Evolutionary conservation across 1,140 invertebrate species (phyloP).

Genomic region (Apis laboriosa): DNA sequence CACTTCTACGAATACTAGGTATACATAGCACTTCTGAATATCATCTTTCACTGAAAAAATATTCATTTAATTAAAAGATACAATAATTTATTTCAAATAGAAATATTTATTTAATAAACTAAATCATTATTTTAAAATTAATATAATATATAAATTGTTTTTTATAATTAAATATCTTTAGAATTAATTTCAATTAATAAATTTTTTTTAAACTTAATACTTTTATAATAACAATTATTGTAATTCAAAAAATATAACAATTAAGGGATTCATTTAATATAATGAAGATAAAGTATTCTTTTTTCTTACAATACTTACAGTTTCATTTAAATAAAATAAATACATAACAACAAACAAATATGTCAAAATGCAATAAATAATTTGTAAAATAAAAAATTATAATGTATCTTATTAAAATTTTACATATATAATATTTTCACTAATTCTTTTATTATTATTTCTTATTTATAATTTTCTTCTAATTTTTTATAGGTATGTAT

Average conservation of each 20-base stretch:
- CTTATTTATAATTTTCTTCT: background rate
- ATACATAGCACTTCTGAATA: background rate
- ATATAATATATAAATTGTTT: background rate
- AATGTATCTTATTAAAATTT: constrained; percentile 27
- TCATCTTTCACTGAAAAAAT: background rate
- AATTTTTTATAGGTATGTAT: background rate
- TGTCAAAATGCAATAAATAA: constrained; percentile 17
- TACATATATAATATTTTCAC: constrained; percentile 16
- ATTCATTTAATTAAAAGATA: background rate
- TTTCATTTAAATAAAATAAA: constrained; percentile 9
- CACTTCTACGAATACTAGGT: constrained; percentile 14
- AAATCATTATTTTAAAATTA: background rate
- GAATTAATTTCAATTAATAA: too few relatives aligned
- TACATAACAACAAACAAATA: background rate
- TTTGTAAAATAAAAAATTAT: constrained; percentile 23
- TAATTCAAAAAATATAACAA: background rate
- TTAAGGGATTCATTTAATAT: background rate
- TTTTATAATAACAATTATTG: background rate
- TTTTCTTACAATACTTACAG: background rate
- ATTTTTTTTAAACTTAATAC: background rate
- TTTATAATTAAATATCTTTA: too few relatives aligned
- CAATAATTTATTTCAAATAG: constrained; percentile 4
- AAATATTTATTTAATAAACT: background rate
- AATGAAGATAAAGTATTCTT: background rate
- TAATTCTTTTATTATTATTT: background rate